phyloP scores from a whole-genome alignment of 2,113 vertebrate genomes.

The Etheostoma spectabile region DNA sequence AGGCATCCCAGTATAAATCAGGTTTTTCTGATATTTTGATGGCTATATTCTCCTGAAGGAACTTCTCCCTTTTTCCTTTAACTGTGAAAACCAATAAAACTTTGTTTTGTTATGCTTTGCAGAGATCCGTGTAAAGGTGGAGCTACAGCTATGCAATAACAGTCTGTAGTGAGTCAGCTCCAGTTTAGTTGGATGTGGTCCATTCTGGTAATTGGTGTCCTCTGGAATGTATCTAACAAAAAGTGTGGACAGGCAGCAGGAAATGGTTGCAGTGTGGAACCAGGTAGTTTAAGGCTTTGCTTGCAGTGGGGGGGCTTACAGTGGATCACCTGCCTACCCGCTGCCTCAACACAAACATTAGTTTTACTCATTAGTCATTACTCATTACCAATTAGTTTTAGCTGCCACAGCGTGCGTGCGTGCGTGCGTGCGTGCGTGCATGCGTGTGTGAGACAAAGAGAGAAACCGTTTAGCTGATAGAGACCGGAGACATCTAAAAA shows the following conservation, averaged over 20 bases:
- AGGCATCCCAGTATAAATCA: neutral
- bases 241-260: slow-evolving; percentile 66
- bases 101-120: slow-evolving; percentile 23
- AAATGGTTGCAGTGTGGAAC: slow-evolving; percentile 51
- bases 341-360: slow-evolving; percentile 70
- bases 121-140: neutral
- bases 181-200: slow-evolving; percentile 38
- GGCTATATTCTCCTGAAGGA: neutral
- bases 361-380: slow-evolving; percentile 48
- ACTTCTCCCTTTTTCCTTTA: slow-evolving; percentile 11
- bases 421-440: slow-evolving; percentile 13
- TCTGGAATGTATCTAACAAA: slow-evolving; percentile 68
- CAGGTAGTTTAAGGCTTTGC: slow-evolving; percentile 61
- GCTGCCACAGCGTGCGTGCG: slow-evolving; percentile 35
- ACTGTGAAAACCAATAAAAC: neutral
- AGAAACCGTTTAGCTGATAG: slow-evolving; percentile 32
- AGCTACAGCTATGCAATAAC: slow-evolving; percentile 3
- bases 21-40: slow-evolving; percentile 1
- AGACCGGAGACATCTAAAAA: slow-evolving; percentile 43
- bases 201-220: slow-evolving; percentile 57
- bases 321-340: slow-evolving; percentile 72
- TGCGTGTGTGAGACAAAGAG: neutral
- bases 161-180: slow-evolving; percentile 18
- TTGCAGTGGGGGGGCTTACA: slow-evolving; percentile 42
- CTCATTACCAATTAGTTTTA: slow-evolving; percentile 15